These are phyloP conservation scores for Chlamydotis undulata DNA, from an alignment of 2,113 vertebrate species.

Conservation along the genomic window DNA sequence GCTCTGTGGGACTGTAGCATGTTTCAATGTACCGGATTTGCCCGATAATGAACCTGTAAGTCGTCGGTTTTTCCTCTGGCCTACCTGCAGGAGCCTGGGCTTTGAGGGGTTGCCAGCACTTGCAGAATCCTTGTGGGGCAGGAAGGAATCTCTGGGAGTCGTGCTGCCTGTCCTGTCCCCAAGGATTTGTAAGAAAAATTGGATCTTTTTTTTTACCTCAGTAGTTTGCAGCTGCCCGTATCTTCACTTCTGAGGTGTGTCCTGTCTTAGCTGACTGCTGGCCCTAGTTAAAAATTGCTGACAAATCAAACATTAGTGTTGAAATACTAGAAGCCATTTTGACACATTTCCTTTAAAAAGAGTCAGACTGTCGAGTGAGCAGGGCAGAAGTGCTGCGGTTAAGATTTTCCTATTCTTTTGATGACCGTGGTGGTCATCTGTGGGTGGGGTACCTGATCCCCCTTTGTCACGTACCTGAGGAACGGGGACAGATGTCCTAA, in stretches of 20 bases:
- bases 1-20: fast-evolving
- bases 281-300: neutral
- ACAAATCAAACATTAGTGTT: neutral
- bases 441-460: too few relatives aligned
- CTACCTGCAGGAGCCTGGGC: neutral
- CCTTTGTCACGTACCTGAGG: neutral
- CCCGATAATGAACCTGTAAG: neutral
- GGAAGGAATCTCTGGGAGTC: neutral
- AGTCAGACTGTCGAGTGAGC: neutral
- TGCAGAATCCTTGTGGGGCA: fast-evolving
- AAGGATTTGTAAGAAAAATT: too few relatives aligned
- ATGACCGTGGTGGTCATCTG: fast-evolving
- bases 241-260: neutral
- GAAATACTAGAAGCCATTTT: neutral
- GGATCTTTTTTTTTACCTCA: neutral
- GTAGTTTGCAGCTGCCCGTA: neutral
- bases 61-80: neutral
- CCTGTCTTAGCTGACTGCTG: neutral
- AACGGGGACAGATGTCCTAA: fast-evolving
- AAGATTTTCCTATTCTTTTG: neutral
- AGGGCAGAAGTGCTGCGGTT: neutral
- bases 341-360: neutral
- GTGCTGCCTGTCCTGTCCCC: neutral
- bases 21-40: neutral
- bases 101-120: neutral